Base-by-base conservation (phyloP, 2,113 vertebrate species). In the Oreotragus oreotragus region DNA sequence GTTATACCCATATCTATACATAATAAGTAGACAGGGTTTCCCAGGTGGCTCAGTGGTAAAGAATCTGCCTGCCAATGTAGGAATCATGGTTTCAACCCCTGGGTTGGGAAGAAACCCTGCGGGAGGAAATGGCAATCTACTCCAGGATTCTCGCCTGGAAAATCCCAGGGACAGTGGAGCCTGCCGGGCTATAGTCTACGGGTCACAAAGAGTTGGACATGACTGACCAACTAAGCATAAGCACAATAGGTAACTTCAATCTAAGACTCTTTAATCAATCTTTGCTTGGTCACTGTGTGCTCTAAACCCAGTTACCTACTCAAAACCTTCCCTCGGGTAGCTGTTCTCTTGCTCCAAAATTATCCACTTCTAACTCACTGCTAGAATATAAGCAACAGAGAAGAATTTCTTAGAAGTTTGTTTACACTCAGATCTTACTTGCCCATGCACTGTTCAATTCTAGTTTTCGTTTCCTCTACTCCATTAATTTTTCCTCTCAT, bases 401-500 rank as follows among this genome's bases (percentile, higher is more conserved):
- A 21, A 30, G 27, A 33, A 6, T 76, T 55, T 55, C 19, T 17
- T 8, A 17, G 21, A 45, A 70, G 23, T 57, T 1, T 17, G 1
- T 62, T 77, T 57, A 27, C 39, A 43, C 33, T 49, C 84, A 49
- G 47, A 17, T 7, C 2, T 5, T 25, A 4, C 8, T 25, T 13
- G 5, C 1, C 8, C 10, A 10, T n/a, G 8, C 43, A 30, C 30
- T 33, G n/a, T 12, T 14, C 14, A 79, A 0, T 17, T 30, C 15
- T 21, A 19, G 2, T 23, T 81, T 53, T 80, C 15, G 25, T 58
- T 39, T 62, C 55, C 70, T 25, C 17, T 43, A 36, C 13, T 79
- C 49, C 25, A 23, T 47, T 49, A n/a, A 64, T 12, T 1, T 36
- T 30, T 28, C 5, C 49, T 90, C 21, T 30, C 11, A 16, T 5